Evolutionary conservation across 2,888 invertebrate genomes (phyloP), one percentile per base, ranked within the genome.

Genomic region (Agrochola circellaris): DNA sequence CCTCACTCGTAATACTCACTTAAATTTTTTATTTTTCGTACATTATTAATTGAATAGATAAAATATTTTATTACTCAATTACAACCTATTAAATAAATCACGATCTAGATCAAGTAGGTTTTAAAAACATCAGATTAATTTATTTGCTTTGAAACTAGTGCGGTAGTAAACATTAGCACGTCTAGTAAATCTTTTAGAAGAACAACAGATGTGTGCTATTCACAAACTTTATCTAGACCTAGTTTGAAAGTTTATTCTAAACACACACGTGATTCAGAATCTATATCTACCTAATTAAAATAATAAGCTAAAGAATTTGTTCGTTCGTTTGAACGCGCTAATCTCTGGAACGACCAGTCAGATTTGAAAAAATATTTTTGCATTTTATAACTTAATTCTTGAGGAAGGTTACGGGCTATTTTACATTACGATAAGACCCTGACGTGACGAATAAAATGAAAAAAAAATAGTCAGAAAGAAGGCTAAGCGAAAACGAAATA

Each of bases 151-250:
- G 8, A 51, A 84, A 84, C 62, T 56, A 75, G 75, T 60, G 23
- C 74, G 26, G 70, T 85, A 77, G 69, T 83, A 85, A 77, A 85
- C 83, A 83, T 73, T 67, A 48, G 48, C 54, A 72, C 45, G 68
- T 54, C 60, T 73, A 75, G 58, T 83, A 82, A 85, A 82, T 85
- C 71, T 72, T 61, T 2, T 45, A 61, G 82, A 84, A 72, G 48
- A 77, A 73, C 34, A 85, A 75, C 79, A 85, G 79, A 78, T 75
- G 84, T 48, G 64, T 1, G 45, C 15, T 62, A 69, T 72, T 84
- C 38, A 26, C 13, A 60, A 73, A 69, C 30, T 60, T n/a, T 48
- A 67, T 71, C 13, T 54, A 72, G 72, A 77, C 58, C 61, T 69
- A 62, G 58, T 73, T 73, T 60, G 23, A 75, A 80, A 70, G 30